Evolutionary conservation across 2,113 vertebrate genomes (phyloP), one percentile per base, ranked within the genome.

Genomic region (Scolopax mira): DNA sequence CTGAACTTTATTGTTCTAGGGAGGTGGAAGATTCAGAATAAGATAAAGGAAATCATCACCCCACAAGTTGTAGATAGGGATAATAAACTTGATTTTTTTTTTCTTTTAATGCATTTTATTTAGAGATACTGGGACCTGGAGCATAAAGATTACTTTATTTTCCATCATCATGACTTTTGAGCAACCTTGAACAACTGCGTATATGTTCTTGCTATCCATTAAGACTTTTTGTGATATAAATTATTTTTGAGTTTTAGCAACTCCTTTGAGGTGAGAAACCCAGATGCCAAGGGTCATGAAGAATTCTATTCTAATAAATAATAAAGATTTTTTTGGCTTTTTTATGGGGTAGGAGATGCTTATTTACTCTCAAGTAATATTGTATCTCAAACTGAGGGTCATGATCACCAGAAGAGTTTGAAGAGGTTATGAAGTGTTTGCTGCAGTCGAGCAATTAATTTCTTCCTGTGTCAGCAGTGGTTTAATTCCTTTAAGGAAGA

Each of bases 1-100:
- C 90, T 96, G 85, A 96, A 97, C 94, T 95, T 95, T 89, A 91
- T 97, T 97, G 93, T 97, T 98, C 96, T 97, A 95, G 67, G 84
- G 64, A 90, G 79, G 74, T 91, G 25, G 94, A 96, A 96, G 88
- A 94, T 80, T 97, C 88, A 91, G 93, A 97, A 89, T 93, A 57
- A 64, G 85, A 18, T 92, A 87, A 97, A 97, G 88, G 75, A 94
- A 97, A 97, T 93, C 97, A 94, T 81, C 93, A 93, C 86, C 87
- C 48, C 72, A 81, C 25, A 95, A 87, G 73, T 69, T 97, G 54
- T 79, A 94, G 75, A 66, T 69, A 96, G 60, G 49, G 62, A 77
- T 93, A 96, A 97, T 95, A 96, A 95, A 93, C 84, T 93, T 94
- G 79, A 89, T 66, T 44, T 78, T 11, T 69, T 94, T 87, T 30